phyloP scores from a whole-genome alignment of 2,888 invertebrate species.

The Pediacus dermestoides region DNA sequence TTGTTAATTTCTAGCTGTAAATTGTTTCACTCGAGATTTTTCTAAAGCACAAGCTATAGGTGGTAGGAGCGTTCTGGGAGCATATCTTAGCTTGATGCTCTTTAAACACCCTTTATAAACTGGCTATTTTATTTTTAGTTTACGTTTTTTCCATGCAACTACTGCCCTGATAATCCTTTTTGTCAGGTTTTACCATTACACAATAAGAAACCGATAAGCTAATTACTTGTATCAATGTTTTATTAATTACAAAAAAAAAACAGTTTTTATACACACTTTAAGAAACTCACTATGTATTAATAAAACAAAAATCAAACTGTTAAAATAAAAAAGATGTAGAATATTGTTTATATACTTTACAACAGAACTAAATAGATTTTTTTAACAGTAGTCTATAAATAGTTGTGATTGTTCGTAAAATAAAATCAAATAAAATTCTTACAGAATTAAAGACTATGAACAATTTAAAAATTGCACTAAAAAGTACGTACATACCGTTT shows the following conservation, averaged over 20 bases:
- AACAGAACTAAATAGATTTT: constrained; percentile 1
- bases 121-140: constrained; percentile 11
- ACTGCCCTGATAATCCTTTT: constrained; percentile 20
- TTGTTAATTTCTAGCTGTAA: constrained; percentile 34
- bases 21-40: constrained; percentile 37
- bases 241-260: not conserved
- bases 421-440: too few relatives aligned
- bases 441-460: too few relatives aligned
- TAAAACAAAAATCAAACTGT: too few relatives aligned
- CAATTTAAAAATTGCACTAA: too few relatives aligned
- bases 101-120: constrained; percentile 7
- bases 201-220: not conserved
- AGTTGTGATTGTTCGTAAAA: too few relatives aligned
- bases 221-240: not conserved
- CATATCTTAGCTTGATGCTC: constrained; percentile 12
- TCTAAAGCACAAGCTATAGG: constrained; percentile 46
- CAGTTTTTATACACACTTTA: too few relatives aligned
- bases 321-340: too few relatives aligned
- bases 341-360: too few relatives aligned
- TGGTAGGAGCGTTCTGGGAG: constrained; percentile 28
- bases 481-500: too few relatives aligned
- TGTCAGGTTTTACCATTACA: constrained; percentile 8
- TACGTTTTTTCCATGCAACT: constrained; percentile 19
- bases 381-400: constrained; percentile 3
- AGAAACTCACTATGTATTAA: too few relatives aligned